Evolutionary conservation across 2,888 invertebrate species (phyloP).

Genomic region (Tenthredo distinguenda): DNA sequence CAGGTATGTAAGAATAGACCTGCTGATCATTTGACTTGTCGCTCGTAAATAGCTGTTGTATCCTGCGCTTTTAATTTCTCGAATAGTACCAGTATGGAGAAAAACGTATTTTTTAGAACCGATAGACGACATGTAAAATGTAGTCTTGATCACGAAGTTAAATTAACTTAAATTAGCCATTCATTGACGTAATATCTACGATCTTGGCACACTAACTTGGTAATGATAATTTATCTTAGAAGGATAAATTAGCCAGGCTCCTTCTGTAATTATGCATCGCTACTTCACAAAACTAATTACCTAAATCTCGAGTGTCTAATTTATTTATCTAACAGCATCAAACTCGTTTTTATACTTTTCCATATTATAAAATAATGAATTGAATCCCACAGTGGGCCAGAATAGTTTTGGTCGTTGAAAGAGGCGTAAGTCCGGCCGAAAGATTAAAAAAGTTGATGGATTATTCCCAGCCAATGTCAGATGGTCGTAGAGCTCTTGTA

Average conservation of each 20-base stretch:
- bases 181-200: not conserved
- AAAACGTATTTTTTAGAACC: not conserved
- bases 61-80: not conserved
- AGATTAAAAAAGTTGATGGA: constrained; percentile 91
- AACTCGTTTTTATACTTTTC: not conserved
- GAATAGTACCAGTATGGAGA: not conserved
- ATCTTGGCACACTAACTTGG: not conserved
- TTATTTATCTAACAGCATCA: not conserved
- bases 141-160: not conserved
- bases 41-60: constrained; percentile 2
- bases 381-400: constrained; percentile 92
- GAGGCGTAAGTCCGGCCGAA: constrained; percentile 96
- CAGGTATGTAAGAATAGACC: constrained; percentile 80
- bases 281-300: not conserved
- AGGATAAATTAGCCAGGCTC: not conserved
- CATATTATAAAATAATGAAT: not conserved
- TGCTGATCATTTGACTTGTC: not conserved
- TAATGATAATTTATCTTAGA: not conserved
- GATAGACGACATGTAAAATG: not conserved
- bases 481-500: constrained; percentile 91
- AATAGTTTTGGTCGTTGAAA: constrained; percentile 97
- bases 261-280: not conserved
- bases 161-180: not conserved
- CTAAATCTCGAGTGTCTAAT: not conserved
- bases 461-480: constrained; percentile 97